phyloP scores from a whole-genome alignment of 1,140 invertebrate species.

The Conus betulinus region DNA sequence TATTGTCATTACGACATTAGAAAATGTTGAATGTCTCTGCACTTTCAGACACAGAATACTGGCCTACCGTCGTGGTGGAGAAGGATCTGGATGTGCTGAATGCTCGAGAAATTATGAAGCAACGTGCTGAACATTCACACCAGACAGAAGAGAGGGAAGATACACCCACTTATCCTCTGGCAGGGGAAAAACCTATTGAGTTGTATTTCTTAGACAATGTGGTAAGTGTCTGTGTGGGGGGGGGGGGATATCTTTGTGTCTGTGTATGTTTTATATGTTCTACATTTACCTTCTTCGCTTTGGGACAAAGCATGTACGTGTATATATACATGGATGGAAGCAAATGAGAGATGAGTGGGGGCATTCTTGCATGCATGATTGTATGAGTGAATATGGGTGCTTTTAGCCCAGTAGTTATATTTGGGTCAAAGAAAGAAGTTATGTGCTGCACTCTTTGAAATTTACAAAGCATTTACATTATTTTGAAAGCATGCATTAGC shows the following conservation, averaged over 20 bases:
- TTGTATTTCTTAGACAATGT: constrained; percentile 21
- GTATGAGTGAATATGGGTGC: background rate
- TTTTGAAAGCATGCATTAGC: too few species aligned
- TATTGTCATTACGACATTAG: too few species aligned
- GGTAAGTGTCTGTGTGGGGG: background rate
- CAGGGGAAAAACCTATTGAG: constrained; percentile 15
- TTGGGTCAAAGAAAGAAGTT: too few species aligned
- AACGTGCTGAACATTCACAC: background rate
- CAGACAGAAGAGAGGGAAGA: background rate
- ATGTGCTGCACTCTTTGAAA: too few species aligned
- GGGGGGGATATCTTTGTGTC: too few species aligned
- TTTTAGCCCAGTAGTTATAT: background rate
- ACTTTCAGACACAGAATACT: constrained; percentile 26
- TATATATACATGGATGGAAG: background rate
- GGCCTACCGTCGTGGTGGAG: constrained; percentile 31
- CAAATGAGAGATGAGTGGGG: background rate
- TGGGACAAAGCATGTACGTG: background rate
- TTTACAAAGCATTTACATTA: too few species aligned
- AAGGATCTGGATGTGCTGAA: constrained; percentile 32
- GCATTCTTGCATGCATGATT: background rate
- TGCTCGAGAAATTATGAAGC: constrained; percentile 10
- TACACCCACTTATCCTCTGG: background rate
- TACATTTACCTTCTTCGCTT: too few species aligned
- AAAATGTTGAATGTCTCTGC: too few species aligned
- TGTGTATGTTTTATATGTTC: too few species aligned